phyloP scores from a whole-genome alignment of 2,888 invertebrate species.

The Perizoma affinitatum region DNA sequence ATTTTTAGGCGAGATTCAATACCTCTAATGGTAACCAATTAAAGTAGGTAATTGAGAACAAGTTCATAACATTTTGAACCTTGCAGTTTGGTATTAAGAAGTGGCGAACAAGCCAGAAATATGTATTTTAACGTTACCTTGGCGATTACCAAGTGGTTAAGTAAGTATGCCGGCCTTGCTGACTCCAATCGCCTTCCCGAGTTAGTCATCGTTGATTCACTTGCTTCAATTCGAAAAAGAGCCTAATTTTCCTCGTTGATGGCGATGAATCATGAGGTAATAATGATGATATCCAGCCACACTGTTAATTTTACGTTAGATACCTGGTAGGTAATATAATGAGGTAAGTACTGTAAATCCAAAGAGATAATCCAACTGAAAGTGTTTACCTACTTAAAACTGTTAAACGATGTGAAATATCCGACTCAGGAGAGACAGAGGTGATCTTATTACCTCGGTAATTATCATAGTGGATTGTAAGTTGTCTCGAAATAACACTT shows the following conservation, averaged over 20 bases:
- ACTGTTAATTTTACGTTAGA: background rate
- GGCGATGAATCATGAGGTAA: constrained; percentile 35
- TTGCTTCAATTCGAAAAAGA: constrained; percentile 46
- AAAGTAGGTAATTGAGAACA: constrained; percentile 36
- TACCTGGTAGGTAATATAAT: background rate
- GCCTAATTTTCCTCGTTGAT: constrained; percentile 38
- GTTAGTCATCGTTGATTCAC: constrained; percentile 68
- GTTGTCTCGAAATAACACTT: background rate
- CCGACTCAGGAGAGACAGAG: no score
- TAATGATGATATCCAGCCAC: constrained; percentile 17
- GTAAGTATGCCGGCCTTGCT: constrained; percentile 39
- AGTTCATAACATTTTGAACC: constrained; percentile 35
- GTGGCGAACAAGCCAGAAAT: background rate
- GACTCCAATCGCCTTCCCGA: constrained; percentile 44
- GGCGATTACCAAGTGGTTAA: constrained; percentile 28
- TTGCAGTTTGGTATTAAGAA: constrained; percentile 35
- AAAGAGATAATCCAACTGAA: no score
- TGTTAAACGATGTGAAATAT: no score
- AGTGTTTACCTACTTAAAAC: no score
- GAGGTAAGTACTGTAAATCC: no score
- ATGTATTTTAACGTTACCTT: constrained; percentile 35
- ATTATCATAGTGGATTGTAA: background rate
- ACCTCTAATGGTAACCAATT: constrained; percentile 33
- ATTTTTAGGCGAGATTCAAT: constrained; percentile 37
- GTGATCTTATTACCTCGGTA: background rate